Conservation (phyloP, 2,113 vertebrate genomes). For the Microtus oregoni region DNA sequence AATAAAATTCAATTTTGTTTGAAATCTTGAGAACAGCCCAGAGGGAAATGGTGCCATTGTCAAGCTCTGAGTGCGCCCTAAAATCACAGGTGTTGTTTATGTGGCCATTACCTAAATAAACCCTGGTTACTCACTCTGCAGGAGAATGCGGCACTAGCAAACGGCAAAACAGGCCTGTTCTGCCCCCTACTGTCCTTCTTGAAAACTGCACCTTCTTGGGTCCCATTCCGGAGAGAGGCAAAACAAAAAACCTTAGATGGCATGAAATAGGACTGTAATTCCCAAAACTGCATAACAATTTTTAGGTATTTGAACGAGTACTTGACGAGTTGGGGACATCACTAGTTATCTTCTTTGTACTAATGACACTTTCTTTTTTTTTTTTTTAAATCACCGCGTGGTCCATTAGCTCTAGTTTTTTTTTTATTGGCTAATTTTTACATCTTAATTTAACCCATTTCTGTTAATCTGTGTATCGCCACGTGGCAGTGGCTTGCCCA, state of each 20-base stretch:
- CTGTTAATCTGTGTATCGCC: too few relatives aligned
- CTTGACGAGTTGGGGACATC: neutral
- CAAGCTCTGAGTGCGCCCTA: neutral
- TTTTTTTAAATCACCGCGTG: too few relatives aligned
- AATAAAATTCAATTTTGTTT: constrained; percentile 39
- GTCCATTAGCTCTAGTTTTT: too few relatives aligned
- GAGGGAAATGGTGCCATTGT: neutral
- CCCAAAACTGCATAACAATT: neutral
- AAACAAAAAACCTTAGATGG: neutral
- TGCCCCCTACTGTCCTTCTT: constrained; percentile 50
- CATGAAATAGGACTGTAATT: neutral
- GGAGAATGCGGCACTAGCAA: neutral
- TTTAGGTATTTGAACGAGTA: neutral
- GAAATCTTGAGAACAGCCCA: neutral
- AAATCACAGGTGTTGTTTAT: neutral
- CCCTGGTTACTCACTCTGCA: neutral
- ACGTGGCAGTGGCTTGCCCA: too few relatives aligned
- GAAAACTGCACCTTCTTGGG: constrained; percentile 29
- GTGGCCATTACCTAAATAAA: neutral
- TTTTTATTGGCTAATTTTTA: too few relatives aligned
- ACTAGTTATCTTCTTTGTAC: neutral
- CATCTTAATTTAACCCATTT: too few relatives aligned
- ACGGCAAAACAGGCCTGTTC: neutral
- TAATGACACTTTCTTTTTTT: neutral
- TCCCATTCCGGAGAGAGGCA: neutral